Conservation (phyloP, 2,888 invertebrate genomes). For the Aleiodes alternator region DNA sequence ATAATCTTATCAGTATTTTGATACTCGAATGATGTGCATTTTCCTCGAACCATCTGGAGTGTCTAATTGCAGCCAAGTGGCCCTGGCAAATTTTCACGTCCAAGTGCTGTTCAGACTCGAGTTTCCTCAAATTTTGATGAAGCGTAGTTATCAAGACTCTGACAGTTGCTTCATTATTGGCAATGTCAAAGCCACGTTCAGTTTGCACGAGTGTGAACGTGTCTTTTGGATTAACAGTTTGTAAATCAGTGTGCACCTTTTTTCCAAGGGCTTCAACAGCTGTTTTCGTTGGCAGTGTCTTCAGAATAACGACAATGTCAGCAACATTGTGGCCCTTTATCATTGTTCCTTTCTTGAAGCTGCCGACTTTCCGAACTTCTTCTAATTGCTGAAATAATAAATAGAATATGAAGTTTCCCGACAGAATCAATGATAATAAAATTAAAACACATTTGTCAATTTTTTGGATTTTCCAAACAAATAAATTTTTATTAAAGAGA, state of each 20-base stretch:
- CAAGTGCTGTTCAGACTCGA: conserved; percentile 90
- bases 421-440: no score
- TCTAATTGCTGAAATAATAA: conserved; percentile 84
- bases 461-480: no score
- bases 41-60: conserved; percentile 98
- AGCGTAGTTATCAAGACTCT: conserved; percentile 95
- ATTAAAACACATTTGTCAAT: no score
- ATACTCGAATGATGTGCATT: conserved; percentile 98
- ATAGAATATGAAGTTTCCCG: background rate
- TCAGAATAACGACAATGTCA: conserved; percentile 96
- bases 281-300: conserved; percentile 96
- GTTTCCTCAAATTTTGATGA: conserved; percentile 93
- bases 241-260: conserved; percentile 91
- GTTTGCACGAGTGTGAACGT: conserved; percentile 78
- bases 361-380: conserved; percentile 97
- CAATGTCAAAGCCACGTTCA: conserved; percentile 92
- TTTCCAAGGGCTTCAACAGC: conserved; percentile 94
- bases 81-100: conserved; percentile 79
- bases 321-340: conserved; percentile 96
- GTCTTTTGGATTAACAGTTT: conserved; percentile 81
- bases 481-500: no score
- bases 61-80: conserved; percentile 95
- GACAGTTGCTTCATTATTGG: conserved; percentile 89
- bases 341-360: conserved; percentile 99
- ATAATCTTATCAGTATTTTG: conserved; percentile 93